Evolutionary conservation across 2,888 invertebrate species (phyloP).

Genomic region (Agrotis puta): DNA sequence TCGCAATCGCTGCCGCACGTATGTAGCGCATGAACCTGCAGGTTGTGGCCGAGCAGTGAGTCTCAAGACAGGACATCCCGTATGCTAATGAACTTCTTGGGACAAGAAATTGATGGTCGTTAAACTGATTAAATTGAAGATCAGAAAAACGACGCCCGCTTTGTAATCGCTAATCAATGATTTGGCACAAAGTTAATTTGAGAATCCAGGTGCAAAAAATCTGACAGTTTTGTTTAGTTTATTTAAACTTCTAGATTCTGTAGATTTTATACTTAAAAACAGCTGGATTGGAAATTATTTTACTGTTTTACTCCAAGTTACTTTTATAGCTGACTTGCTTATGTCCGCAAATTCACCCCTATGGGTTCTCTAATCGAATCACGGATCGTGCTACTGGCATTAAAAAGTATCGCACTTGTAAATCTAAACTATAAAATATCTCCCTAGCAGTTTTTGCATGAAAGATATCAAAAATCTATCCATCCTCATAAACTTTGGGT

Average conservation of each 20-base stretch:
- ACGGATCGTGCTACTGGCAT: too few relatives aligned
- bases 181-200: neutral
- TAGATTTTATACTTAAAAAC: neutral
- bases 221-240: neutral
- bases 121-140: neutral
- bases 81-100: conserved; percentile 11
- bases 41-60: neutral
- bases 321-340: too few relatives aligned
- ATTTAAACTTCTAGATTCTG: neutral
- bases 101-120: neutral
- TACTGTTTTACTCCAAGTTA: neutral
- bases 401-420: too few relatives aligned
- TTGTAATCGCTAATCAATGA: conserved; percentile 1
- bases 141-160: neutral
- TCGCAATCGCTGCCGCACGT: neutral
- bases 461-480: too few relatives aligned
- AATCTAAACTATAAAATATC: too few relatives aligned
- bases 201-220: conserved; percentile 14
- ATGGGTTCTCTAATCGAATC: too few relatives aligned
- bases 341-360: too few relatives aligned
- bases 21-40: neutral
- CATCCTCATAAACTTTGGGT: too few relatives aligned
- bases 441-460: too few relatives aligned
- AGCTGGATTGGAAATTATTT: neutral
- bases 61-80: conserved; percentile 4